Conservation (phyloP, 2,113 vertebrate genomes). For the Microtus montanus region DNA sequence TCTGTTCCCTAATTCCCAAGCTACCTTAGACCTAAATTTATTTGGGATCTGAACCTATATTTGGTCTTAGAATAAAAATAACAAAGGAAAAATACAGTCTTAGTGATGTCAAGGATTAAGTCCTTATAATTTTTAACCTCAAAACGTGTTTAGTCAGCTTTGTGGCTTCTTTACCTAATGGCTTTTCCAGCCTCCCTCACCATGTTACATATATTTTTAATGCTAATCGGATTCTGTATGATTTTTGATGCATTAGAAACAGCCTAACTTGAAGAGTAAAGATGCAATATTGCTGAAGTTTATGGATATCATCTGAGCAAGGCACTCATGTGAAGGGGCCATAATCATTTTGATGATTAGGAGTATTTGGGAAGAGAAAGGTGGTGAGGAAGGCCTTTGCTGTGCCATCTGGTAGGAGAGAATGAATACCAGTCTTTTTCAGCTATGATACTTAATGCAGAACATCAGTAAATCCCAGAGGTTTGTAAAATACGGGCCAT, state of each 20-base stretch:
- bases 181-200: constrained; percentile 28
- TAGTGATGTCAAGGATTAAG: constrained; percentile 29
- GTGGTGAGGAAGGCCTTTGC: neutral
- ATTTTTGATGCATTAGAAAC: constrained; percentile 46
- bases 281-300: constrained; percentile 54
- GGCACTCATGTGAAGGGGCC: constrained; percentile 57
- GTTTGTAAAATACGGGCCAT: neutral
- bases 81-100: constrained; percentile 1
- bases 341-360: constrained; percentile 50
- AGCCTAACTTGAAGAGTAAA: constrained; percentile 23
- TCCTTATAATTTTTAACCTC: constrained; percentile 1
- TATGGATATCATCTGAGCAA: constrained; percentile 55
- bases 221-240: constrained; percentile 40
- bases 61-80: constrained; percentile 62
- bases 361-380: constrained; percentile 57
- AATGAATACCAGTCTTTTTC: neutral
- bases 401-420: constrained; percentile 1
- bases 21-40: constrained; percentile 61
- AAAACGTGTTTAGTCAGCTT: constrained; percentile 48
- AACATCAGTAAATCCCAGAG: neutral
- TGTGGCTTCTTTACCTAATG: constrained; percentile 5
- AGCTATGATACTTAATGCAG: neutral
- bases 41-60: constrained; percentile 55
- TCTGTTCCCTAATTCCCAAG: constrained; percentile 64
- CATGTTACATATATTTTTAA: constrained; percentile 44